These are phyloP conservation scores for Saxicola maurus DNA, from an alignment of 2,797 vertebrate genomes.

Conservation along the genomic window DNA sequence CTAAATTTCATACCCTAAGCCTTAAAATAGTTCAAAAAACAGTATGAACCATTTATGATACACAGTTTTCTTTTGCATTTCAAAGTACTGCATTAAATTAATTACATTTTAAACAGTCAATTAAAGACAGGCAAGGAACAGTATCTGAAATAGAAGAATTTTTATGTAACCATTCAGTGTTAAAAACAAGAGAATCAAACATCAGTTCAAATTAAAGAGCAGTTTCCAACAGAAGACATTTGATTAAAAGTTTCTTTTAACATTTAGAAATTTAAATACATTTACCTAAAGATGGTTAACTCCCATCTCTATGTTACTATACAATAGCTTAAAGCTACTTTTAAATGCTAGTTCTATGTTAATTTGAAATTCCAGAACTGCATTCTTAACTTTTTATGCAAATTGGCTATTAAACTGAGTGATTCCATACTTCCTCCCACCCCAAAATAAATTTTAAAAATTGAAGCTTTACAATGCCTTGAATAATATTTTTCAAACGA, in stretches of 20 bases:
- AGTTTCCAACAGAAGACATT: slow-evolving; percentile 68
- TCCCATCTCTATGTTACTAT: slow-evolving; percentile 64
- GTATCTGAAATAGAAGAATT: slow-evolving; percentile 54
- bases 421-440: not conserved
- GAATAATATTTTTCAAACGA: slow-evolving; percentile 11
- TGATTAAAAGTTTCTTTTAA: slow-evolving; percentile 71
- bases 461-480: slow-evolving; percentile 28
- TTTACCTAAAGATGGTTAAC: slow-evolving; percentile 69
- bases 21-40: not conserved
- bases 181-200: slow-evolving; percentile 59
- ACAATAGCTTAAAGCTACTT: slow-evolving; percentile 73
- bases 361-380: slow-evolving; percentile 59
- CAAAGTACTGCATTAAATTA: not conserved
- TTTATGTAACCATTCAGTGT: slow-evolving; percentile 62
- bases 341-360: slow-evolving; percentile 69
- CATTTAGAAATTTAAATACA: slow-evolving; percentile 78
- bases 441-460: slow-evolving; percentile 35
- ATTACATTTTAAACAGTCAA: not conserved
- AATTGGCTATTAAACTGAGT: slow-evolving; percentile 8
- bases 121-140: not conserved
- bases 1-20: not conserved
- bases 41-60: not conserved
- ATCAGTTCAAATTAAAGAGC: slow-evolving; percentile 49
- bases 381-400: slow-evolving; percentile 21
- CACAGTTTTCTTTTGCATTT: not conserved